Conservation (phyloP, 2,113 vertebrate species). For the Dunckerocampus dactyliophorus region DNA sequence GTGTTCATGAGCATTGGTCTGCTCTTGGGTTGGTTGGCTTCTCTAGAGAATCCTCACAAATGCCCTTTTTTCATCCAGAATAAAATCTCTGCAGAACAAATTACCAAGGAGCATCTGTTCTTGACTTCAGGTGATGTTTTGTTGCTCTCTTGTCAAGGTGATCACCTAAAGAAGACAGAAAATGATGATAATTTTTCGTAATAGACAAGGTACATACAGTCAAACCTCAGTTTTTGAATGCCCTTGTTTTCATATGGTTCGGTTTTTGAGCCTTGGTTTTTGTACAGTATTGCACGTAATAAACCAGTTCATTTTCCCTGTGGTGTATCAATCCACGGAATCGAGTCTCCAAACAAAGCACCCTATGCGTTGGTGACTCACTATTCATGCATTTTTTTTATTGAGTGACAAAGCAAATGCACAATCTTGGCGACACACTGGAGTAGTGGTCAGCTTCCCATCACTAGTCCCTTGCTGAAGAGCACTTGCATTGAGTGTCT, state of each 20-base stretch:
- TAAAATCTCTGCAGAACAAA: constrained; percentile 18
- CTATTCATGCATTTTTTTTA: too few relatives aligned
- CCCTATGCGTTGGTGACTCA: too few relatives aligned
- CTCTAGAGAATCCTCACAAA: constrained; percentile 5
- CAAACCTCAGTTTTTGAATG: too few relatives aligned
- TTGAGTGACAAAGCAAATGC: background rate
- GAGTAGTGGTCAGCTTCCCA: too few relatives aligned
- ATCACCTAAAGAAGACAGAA: constrained; percentile 60
- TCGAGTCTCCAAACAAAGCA: background rate
- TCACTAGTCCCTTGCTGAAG: background rate
- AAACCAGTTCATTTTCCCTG: too few relatives aligned
- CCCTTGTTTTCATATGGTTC: too few relatives aligned
- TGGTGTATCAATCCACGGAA: background rate
- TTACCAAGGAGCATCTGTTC: constrained; percentile 28
- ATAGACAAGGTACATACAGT: too few relatives aligned
- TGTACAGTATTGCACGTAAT: too few relatives aligned
- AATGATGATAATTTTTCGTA: background rate
- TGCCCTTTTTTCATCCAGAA: constrained; percentile 18
- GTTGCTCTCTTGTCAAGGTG: constrained; percentile 20
- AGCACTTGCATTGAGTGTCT: background rate
- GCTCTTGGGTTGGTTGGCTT: constrained; percentile 5
- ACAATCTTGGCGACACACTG: background rate
- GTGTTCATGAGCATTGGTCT: constrained; percentile 43
- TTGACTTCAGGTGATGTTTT: constrained; percentile 29
- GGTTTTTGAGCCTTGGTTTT: too few relatives aligned